Conservation (phyloP, 2,888 invertebrate species). For the Adela reaumurella region DNA sequence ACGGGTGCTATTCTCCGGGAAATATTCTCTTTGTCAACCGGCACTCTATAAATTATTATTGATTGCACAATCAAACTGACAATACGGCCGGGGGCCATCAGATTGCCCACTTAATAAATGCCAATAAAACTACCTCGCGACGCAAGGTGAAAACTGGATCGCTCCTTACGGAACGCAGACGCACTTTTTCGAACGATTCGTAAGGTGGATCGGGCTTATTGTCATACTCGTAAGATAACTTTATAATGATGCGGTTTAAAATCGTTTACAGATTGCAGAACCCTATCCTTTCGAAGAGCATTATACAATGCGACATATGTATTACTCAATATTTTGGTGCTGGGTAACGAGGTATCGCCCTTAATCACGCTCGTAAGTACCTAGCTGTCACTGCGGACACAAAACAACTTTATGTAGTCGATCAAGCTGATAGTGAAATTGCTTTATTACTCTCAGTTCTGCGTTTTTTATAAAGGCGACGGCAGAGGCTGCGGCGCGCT, state of each 20-base stretch:
- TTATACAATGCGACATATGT: no score
- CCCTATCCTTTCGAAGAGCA: no score
- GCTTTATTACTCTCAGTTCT: background rate
- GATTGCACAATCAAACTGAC: background rate
- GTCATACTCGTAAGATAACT: background rate
- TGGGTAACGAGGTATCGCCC: no score
- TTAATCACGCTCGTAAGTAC: background rate
- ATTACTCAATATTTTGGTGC: no score
- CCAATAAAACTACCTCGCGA: background rate
- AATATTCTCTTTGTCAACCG: no score
- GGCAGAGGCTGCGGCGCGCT: background rate
- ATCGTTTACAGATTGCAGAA: no score
- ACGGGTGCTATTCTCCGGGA: no score
- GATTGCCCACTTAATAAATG: background rate
- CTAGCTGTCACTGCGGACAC: background rate
- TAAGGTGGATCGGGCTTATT: background rate
- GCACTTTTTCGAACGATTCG: background rate
- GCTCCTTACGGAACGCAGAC: background rate
- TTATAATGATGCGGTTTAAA: background rate
- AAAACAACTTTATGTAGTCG: background rate
- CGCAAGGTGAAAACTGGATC: background rate
- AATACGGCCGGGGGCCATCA: background rate
- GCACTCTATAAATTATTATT: background rate
- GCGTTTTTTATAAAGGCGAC: background rate
- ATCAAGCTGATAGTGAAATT: background rate